These are phyloP conservation scores for Heliangelus exortis DNA, from an alignment of 2,797 vertebrate genomes.

Conservation along the genomic window DNA sequence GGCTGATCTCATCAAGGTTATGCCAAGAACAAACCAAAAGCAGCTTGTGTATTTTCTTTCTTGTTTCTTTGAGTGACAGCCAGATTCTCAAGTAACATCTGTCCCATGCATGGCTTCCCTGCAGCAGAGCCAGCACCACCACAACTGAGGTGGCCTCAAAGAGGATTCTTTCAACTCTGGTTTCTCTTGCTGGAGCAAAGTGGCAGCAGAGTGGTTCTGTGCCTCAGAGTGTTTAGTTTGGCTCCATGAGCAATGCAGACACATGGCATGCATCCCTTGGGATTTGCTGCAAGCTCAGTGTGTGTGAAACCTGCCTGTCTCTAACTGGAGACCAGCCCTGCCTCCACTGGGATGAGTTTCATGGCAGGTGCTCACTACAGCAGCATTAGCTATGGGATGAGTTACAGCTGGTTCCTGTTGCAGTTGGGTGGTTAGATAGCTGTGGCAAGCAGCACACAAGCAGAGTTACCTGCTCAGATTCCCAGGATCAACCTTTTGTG, in stretches of 20 bases:
- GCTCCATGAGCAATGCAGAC: rapidly evolving
- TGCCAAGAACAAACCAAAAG: neutral
- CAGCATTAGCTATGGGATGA: neutral
- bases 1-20: neutral
- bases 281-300: neutral
- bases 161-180: rapidly evolving
- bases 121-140: neutral
- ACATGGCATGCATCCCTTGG: neutral
- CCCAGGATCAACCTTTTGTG: neutral
- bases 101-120: neutral
- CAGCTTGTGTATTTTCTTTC: neutral
- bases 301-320: neutral
- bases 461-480: neutral
- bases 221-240: neutral
- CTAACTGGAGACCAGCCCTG: neutral
- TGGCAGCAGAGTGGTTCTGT: neutral
- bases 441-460: neutral
- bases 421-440: neutral
- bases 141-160: rapidly evolving
- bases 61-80: no score
- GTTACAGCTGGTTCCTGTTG: neutral
- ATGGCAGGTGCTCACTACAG: neutral
- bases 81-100: no score
- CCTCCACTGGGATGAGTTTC: rapidly evolving
- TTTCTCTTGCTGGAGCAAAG: neutral